Evolutionary conservation across 1,140 invertebrate genomes (phyloP), one percentile per base, ranked within the genome.

Genomic region (Drosophila auraria): DNA sequence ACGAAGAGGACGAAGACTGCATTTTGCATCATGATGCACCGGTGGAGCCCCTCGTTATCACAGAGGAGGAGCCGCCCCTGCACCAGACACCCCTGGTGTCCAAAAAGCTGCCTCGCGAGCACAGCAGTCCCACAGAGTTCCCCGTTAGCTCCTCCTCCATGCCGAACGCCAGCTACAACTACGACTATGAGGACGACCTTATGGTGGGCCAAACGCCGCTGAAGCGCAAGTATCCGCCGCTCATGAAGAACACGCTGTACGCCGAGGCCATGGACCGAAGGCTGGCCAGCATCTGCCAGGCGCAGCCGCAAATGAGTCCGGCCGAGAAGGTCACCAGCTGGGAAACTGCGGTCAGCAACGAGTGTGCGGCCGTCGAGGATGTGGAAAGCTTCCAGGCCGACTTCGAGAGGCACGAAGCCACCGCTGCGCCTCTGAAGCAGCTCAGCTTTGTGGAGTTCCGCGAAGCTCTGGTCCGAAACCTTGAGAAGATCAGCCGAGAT

Each of bases 81-180:
- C 44, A 61, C 3, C 33, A 58, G 3, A 20, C 20, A 20, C 78
- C 45, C 4, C 51, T 27, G 49, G 40, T 42, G 30, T 42, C 11
- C 33, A 71, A 11, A 30, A 62, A 53, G 40, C n/a, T 40, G 17
- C 49, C 64, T 3, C 68, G 68, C 40, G 76, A 79, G n/a, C 82
- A 79, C 38, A 90, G 86, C 40, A 90, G 87, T 53, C 87, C 86
- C 30, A 90, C 86, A n/a, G 86, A 90, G 45, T 90, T 90, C 25
- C 86, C 86, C 17, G 82, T 82, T 0, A 90, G 86, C 38, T 90
- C 86, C 2, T 87, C 84, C 0, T 89, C 84, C 1, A 75, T 72
- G 75, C 81, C 84, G 2, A 79, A 90, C 25, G 86, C 50, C 44
- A 89, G 84, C 23, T 79, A 82, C 23, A 78, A 79, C 20, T 84